A percentile compares a stretch with the other conserved stretches of the same genome.
Conservation (phyloP, 2,888 invertebrate genomes). For the Malacosoma neustria region DNA sequence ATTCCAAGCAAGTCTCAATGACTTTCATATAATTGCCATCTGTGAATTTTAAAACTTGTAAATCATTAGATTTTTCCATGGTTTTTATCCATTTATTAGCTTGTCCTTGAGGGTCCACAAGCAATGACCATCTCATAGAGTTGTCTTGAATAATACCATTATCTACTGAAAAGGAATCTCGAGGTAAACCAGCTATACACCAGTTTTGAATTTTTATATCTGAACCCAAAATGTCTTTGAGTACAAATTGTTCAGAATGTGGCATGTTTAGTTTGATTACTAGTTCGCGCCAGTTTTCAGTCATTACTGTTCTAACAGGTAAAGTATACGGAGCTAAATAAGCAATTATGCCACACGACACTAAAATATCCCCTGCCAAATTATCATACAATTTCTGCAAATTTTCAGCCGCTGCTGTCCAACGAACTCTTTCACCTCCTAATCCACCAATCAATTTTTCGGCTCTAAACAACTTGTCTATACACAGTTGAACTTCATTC, state of each 20-base stretch:
- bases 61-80: constrained; percentile 83
- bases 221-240: constrained; percentile 84
- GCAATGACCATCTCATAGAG: constrained; percentile 84
- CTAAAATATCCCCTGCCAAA: constrained; percentile 90
- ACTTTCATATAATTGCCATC: constrained; percentile 84
- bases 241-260: constrained; percentile 82
- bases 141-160: constrained; percentile 90
- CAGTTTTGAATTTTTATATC: constrained; percentile 91
- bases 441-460: constrained; percentile 91
- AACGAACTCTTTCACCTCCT: constrained; percentile 91
- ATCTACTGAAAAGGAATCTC: constrained; percentile 88
- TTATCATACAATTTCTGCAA: constrained; percentile 85
- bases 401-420: constrained; percentile 85
- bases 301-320: constrained; percentile 74
- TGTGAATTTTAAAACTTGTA: constrained; percentile 82
- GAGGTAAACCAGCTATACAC: constrained; percentile 87
- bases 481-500: constrained; percentile 85
- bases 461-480: constrained; percentile 88
- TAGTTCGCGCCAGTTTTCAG: constrained; percentile 83
- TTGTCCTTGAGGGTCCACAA: constrained; percentile 90
- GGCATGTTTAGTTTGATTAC: constrained; percentile 83
- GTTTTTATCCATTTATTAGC: constrained; percentile 91
- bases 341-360: constrained; percentile 91
- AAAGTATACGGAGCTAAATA: constrained; percentile 91
- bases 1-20: constrained; percentile 83